Base-by-base conservation (phyloP, 1,140 invertebrate genomes). In the Portunus trituberculatus region DNA sequence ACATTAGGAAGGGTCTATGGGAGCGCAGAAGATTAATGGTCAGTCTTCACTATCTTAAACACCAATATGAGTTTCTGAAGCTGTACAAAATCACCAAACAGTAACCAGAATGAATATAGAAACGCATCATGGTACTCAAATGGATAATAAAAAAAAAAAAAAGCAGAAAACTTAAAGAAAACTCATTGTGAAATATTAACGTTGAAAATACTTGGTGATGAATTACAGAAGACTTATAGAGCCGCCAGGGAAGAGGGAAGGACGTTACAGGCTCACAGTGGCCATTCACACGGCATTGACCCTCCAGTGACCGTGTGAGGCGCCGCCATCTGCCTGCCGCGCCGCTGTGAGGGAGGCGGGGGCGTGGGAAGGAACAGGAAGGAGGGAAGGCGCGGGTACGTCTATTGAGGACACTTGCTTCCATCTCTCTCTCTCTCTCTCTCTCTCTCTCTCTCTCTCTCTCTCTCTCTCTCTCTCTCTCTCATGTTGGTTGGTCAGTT, bases 401-500 rank as follows among this genome's bases (percentile, higher is more conserved):
- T 46, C 67, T 91, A 76, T 91, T 76, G 90, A 91, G 16, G 48
- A 32, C 89, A 91, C 46, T 76, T 20, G 0, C 29, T 29, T 4
- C 25, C 45, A 2, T 20, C 86, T 88, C 86, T 88, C 86, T 88
- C 86, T 88, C 86, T 88, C 86, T 88, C 86, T 88, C 86, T 88
- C 86, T 88, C 86, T 88, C 86, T 88, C 86, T 88, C 86, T 88
- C 86, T 88, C 86, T 88, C 86, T 86, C 83, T 86, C 83, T 86
- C 83, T 86, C 83, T 86, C 83, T 86, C 28, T 86, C 83, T 86
- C 28, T 86, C 83, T 86, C 32, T 29, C 32, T 86, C 28, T 39
- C n/a, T 4, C 45, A 28, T 32, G n/a, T 32, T 90, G 25, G 7
- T 45, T 90, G 29, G 12, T 90, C 45, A 14, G 52, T 59, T 20